Evolutionary conservation across 2,113 vertebrate genomes (phyloP).

Genomic region (Amphiprion percula): DNA sequence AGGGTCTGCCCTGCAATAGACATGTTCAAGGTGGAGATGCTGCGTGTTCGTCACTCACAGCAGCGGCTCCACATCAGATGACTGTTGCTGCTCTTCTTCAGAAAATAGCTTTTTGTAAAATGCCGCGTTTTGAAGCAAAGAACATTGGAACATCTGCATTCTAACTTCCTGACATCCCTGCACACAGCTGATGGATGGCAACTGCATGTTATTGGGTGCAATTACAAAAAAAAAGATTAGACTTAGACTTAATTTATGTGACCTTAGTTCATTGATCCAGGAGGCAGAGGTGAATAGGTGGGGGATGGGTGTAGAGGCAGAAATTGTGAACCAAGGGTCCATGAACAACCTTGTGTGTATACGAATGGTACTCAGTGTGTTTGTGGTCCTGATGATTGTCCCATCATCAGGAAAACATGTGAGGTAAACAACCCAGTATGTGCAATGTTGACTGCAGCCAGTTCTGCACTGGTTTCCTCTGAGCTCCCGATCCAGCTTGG

Average conservation of each 20-base stretch:
- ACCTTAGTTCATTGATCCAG: slow-evolving; percentile 74
- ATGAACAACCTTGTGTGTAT: not conserved
- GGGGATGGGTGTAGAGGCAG: slow-evolving; percentile 28
- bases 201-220: slow-evolving; percentile 41
- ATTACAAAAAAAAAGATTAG: slow-evolving; percentile 73
- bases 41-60: slow-evolving; percentile 3
- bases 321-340: not conserved
- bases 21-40: slow-evolving; percentile 44
- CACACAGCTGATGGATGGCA: slow-evolving; percentile 37
- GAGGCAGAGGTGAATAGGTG: slow-evolving; percentile 35
- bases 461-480: slow-evolving; percentile 1
- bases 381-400: slow-evolving; percentile 2
- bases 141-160: slow-evolving; percentile 7
- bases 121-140: not conserved
- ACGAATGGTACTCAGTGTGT: slow-evolving; percentile 4
- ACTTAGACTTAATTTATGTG: slow-evolving; percentile 63
- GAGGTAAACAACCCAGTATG: not conserved
- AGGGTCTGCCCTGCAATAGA: slow-evolving; percentile 31
- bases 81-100: not conserved
- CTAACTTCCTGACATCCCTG: not conserved
- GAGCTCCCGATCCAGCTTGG: not conserved
- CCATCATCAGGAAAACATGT: slow-evolving; percentile 2
- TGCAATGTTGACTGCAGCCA: not conserved
- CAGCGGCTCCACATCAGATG: slow-evolving; percentile 21
- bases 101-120: slow-evolving; percentile 1